These are phyloP conservation scores for Vidua macroura DNA, from an alignment of 2,113 vertebrate genomes.

Conservation along the genomic window DNA sequence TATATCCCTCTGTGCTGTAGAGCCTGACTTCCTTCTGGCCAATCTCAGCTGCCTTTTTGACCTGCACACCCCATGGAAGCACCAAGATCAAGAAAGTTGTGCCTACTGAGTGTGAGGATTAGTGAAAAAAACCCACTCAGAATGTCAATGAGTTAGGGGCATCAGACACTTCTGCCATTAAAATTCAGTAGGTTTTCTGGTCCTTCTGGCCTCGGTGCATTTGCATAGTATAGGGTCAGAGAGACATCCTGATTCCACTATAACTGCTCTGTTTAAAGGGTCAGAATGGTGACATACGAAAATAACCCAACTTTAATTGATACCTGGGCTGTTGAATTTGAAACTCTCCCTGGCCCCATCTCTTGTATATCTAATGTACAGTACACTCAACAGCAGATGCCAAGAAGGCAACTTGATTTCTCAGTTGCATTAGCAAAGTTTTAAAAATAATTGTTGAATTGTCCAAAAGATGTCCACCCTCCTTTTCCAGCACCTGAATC, in stretches of 20 bases:
- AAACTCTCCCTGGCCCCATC: conserved; percentile 38
- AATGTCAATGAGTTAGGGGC: conserved; percentile 31
- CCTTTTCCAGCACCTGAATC: not conserved
- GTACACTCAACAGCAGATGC: conserved; percentile 26
- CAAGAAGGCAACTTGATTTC: conserved; percentile 12
- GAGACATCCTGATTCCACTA: conserved; percentile 27
- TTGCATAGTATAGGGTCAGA: conserved; percentile 62
- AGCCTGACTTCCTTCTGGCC: conserved; percentile 1
- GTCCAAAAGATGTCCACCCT: conserved; percentile 29
- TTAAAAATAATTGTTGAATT: conserved; percentile 14
- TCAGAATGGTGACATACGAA: conserved; percentile 49
- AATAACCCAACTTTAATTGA: conserved; percentile 62
- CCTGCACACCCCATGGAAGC: conserved; percentile 16
- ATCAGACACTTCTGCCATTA: conserved; percentile 23
- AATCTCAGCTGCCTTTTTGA: conserved; percentile 42
- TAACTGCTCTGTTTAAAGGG: conserved; percentile 22
- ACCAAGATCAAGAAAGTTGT: conserved; percentile 44
- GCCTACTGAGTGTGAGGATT: conserved; percentile 9
- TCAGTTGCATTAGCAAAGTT: not conserved
- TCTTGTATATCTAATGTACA: conserved; percentile 50
- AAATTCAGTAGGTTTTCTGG: conserved; percentile 52
- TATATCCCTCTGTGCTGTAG: not conserved
- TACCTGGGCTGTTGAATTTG: conserved; percentile 37
- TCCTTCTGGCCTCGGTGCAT: conserved; percentile 8
- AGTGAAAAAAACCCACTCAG: conserved; percentile 36